Conservation (phyloP, 1,140 invertebrate species). For the Aphis craccivora region DNA sequence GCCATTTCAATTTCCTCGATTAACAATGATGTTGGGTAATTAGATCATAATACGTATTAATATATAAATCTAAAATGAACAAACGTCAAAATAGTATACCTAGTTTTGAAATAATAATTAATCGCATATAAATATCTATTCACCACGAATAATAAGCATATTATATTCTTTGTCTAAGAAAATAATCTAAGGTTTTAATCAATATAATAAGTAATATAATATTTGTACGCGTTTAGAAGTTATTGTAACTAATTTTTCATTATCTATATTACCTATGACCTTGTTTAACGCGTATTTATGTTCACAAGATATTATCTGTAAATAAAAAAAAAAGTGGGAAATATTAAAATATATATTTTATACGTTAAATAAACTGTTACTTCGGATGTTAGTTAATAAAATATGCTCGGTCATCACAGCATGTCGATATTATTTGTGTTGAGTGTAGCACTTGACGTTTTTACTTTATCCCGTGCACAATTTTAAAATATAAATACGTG, state of each 20-base stretch:
- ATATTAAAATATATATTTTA: constrained; percentile 34
- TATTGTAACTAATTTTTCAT: constrained; percentile 35
- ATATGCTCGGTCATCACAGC: constrained; percentile 1
- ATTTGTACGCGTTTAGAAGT: constrained; percentile 20
- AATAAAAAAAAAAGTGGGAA: constrained; percentile 36
- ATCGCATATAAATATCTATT: neutral
- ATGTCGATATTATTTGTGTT: constrained; percentile 9
- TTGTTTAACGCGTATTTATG: constrained; percentile 38
- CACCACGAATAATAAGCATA: neutral
- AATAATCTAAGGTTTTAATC: constrained; percentile 5
- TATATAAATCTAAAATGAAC: neutral
- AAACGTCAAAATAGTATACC: neutral
- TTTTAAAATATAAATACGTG: constrained; percentile 36
- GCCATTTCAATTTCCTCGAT: neutral
- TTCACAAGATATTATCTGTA: constrained; percentile 13
- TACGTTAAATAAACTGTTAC: constrained; percentile 32
- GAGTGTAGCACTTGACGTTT: neutral
- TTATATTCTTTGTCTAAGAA: constrained; percentile 19
- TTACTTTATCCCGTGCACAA: constrained; percentile 24
- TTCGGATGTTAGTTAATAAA: constrained; percentile 1
- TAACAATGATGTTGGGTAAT: neutral
- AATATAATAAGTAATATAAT: constrained; percentile 8
- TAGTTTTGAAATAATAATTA: neutral
- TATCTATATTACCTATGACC: constrained; percentile 48
- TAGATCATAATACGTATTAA: neutral